Conservation (phyloP, 2,797 vertebrate genomes). For the Anabas testudineus region DNA sequence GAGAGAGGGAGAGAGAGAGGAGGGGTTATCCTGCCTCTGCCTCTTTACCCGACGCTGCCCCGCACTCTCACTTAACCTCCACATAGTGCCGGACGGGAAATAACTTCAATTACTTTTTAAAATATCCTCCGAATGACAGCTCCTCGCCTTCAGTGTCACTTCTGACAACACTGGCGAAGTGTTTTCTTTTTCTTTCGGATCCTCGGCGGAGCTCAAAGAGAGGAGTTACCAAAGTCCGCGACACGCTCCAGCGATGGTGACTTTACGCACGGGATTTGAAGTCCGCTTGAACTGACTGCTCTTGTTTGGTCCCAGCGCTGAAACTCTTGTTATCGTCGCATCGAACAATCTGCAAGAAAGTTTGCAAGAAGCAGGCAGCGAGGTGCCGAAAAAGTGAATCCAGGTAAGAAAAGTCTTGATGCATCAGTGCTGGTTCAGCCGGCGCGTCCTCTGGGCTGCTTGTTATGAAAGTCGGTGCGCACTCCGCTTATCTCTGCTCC, state of each 20-base stretch:
- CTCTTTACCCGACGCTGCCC: slow-evolving; percentile 88
- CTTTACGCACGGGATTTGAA: slow-evolving; percentile 74
- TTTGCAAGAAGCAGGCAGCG: slow-evolving; percentile 31
- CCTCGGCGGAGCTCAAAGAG: slow-evolving; percentile 49
- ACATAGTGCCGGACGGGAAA: slow-evolving; percentile 90
- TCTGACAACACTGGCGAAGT: slow-evolving; percentile 81
- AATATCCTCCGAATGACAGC: slow-evolving; percentile 84
- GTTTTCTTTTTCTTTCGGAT: slow-evolving; percentile 66
- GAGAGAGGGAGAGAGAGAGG: slow-evolving; percentile 68
- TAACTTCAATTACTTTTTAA: slow-evolving; percentile 58
- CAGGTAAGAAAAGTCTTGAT: slow-evolving; percentile 82
- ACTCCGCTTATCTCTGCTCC: slow-evolving; percentile 27
- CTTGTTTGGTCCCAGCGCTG: slow-evolving; percentile 20
- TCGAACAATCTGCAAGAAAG: not conserved
- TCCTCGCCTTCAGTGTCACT: slow-evolving; percentile 84
- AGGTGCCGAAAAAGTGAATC: slow-evolving; percentile 79
- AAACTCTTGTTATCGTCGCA: slow-evolving; percentile 7
- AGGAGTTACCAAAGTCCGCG: slow-evolving; percentile 85
- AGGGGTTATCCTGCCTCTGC: slow-evolving; percentile 86
- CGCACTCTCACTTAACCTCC: slow-evolving; percentile 88
- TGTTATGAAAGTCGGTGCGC: slow-evolving; percentile 44
- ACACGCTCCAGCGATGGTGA: slow-evolving; percentile 70
- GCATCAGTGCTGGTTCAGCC: not conserved
- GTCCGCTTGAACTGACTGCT: slow-evolving; percentile 50
- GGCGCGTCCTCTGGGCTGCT: slow-evolving; percentile 16